Percentiles rank a stretch among this genome's conserved stretches.
Conservation (phyloP, 2,797 vertebrate genomes). For the Iguana delicatissima region DNA sequence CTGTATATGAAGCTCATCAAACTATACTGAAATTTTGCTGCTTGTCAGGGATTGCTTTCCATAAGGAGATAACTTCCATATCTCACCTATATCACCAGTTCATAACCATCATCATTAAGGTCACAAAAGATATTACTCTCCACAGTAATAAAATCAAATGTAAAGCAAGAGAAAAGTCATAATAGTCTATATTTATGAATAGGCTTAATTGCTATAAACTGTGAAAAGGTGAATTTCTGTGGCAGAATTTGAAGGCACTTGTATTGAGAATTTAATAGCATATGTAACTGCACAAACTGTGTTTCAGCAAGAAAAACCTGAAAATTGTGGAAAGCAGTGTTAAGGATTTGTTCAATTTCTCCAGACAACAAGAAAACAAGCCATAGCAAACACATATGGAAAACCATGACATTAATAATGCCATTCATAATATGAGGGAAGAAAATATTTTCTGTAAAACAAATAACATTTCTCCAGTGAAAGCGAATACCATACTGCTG, state of each 20-base stretch:
- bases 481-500: not conserved
- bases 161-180: not conserved
- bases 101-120: not conserved
- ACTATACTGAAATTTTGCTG: not conserved
- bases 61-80: not conserved
- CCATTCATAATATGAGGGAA: not conserved
- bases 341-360: not conserved
- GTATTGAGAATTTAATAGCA: not conserved
- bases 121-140: not conserved
- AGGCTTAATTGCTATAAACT: not conserved
- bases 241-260: too few relatives aligned
- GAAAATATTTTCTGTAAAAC: not conserved
- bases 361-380: not conserved
- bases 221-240: not conserved
- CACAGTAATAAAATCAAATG: not conserved
- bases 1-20: not conserved
- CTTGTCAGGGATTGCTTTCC: not conserved
- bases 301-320: not conserved
- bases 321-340: not conserved
- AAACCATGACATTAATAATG: constrained; percentile 1
- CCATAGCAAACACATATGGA: not conserved
- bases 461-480: not conserved
- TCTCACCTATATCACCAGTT: not conserved
- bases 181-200: not conserved
- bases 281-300: not conserved